These are phyloP conservation scores for Arge pagana DNA, from an alignment of 2,888 invertebrate genomes.

Conservation along the genomic window DNA sequence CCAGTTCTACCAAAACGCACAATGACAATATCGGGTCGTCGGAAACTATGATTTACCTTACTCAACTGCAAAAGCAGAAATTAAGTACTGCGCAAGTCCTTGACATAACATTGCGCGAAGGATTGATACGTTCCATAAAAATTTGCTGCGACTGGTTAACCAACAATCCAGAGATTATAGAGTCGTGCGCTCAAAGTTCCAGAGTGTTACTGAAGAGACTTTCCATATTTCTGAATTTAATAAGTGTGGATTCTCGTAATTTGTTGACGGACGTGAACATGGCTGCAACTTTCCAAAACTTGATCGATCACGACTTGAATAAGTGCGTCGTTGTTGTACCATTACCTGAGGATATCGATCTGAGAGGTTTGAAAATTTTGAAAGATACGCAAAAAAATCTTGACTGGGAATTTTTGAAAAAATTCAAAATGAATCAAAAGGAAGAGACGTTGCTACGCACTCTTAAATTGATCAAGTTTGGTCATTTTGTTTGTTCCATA, in stretches of 20 bases:
- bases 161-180: constrained; percentile 77
- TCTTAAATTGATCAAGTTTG: constrained; percentile 80
- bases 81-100: constrained; percentile 63
- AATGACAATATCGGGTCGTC: constrained; percentile 34
- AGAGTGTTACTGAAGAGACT: constrained; percentile 80
- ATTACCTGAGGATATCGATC: constrained; percentile 75
- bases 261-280: constrained; percentile 41
- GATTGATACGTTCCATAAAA: constrained; percentile 71
- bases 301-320: constrained; percentile 60
- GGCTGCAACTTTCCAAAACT: constrained; percentile 38
- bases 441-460: constrained; percentile 79
- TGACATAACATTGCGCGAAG: constrained; percentile 65
- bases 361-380: constrained; percentile 73
- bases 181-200: constrained; percentile 79
- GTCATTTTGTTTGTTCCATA: constrained; percentile 68
- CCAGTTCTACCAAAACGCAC: constrained; percentile 28
- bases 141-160: constrained; percentile 84
- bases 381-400: constrained; percentile 70
- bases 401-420: constrained; percentile 70
- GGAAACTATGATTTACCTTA: constrained; percentile 34
- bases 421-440: constrained; percentile 62
- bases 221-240: constrained; percentile 78
- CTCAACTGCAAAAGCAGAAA: constrained; percentile 41
- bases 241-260: constrained; percentile 67
- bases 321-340: constrained; percentile 69